phyloP scores from a whole-genome alignment of 2,113 vertebrate genomes.

The Odontesthes bonariensis region DNA sequence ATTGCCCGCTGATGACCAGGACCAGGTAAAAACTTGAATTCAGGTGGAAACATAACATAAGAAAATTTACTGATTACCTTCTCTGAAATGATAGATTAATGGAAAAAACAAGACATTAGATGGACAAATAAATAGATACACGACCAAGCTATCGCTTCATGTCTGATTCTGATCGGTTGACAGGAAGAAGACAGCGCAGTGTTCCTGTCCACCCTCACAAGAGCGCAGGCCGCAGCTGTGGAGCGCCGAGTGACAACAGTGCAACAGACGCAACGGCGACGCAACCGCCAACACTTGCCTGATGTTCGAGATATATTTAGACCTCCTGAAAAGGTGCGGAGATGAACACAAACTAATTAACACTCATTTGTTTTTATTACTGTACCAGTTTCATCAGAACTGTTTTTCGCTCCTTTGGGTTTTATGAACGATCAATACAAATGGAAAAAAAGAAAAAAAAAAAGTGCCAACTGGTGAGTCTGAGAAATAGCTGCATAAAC shows the following conservation, averaged over 20 bases:
- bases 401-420: no score
- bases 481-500: no score
- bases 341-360: not conserved
- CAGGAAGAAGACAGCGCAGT: constrained; percentile 86
- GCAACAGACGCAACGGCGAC: constrained; percentile 90
- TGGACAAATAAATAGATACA: no score
- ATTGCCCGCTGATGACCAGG: constrained; percentile 82
- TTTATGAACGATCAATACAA: no score
- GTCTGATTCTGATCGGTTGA: not conserved
- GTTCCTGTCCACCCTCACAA: constrained; percentile 91
- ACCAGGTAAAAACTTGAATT: constrained; percentile 62
- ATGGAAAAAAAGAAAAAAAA: no score
- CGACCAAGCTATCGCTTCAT: no score
- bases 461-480: no score
- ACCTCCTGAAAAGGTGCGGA: constrained; percentile 66
- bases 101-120: no score
- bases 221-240: constrained; percentile 92
- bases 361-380: not conserved
- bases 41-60: not conserved
- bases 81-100: not conserved
- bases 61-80: not conserved
- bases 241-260: constrained; percentile 89
- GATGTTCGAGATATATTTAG: constrained; percentile 97
- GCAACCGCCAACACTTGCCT: constrained; percentile 91
- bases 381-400: no score